Percentiles rank a stretch among this genome's conserved stretches.
phyloP scores from a whole-genome alignment of 2,888 invertebrate species.

The Physocephala rufipes region DNA sequence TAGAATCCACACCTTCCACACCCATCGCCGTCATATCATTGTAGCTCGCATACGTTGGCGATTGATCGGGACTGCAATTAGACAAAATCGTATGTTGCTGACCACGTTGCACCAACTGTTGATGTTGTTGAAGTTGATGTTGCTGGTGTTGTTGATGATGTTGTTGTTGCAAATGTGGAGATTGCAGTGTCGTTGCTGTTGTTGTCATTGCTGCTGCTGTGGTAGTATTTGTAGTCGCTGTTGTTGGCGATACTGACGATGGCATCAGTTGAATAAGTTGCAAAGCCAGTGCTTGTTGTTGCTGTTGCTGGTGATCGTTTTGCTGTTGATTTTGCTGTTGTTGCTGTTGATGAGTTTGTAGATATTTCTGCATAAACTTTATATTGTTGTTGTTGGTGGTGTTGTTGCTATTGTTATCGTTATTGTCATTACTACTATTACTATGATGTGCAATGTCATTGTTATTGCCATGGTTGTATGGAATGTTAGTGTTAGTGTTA shows the following conservation, averaged over 20 bases:
- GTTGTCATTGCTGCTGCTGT: conserved; percentile 36
- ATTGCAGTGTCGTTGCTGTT: conserved; percentile 44
- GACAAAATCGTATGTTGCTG: conserved; percentile 45
- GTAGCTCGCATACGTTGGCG: conserved; percentile 42
- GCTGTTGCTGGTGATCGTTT: conserved; percentile 40
- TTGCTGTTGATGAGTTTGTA: conserved; percentile 58
- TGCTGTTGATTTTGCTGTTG: conserved; percentile 38
- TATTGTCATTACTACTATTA: conserved; percentile 45
- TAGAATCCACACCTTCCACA: conserved; percentile 34
- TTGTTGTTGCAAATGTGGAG: conserved; percentile 52
- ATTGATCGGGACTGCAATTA: conserved; percentile 40
- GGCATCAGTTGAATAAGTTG: conserved; percentile 56
- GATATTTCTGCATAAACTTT: conserved; percentile 61
- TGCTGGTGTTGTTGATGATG: conserved; percentile 41
- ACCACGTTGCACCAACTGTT: conserved; percentile 44
- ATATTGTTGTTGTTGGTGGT: conserved; percentile 52
- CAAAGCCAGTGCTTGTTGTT: conserved; percentile 52
- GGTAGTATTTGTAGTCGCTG: conserved; percentile 33
- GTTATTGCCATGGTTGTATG: conserved; percentile 45
- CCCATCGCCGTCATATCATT: conserved; percentile 44
- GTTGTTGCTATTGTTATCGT: conserved; percentile 46
- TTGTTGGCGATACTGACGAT: conserved; percentile 44
- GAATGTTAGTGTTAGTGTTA: conserved; percentile 44
- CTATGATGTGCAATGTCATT: too few relatives aligned
- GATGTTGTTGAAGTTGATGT: conserved; percentile 39